Conservation (phyloP, 2,888 invertebrate genomes). For the Criorhina ranunculi region DNA sequence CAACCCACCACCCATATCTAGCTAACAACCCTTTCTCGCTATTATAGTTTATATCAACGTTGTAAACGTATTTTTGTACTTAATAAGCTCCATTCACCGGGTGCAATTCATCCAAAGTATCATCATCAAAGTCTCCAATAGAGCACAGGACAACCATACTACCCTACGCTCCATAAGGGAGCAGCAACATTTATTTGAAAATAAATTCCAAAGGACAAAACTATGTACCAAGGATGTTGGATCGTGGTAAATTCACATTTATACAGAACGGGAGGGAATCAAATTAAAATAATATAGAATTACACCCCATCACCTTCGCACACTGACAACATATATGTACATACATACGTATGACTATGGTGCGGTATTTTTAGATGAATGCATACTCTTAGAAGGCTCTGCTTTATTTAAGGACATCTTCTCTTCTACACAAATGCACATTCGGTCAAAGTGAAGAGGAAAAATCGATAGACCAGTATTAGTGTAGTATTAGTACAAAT, state of each 20-base stretch:
- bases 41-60: conserved; percentile 24
- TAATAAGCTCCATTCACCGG: conserved; percentile 62
- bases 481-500: conserved; percentile 40
- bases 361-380: conserved; percentile 48
- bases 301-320: not conserved
- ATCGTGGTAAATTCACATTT: conserved; percentile 28
- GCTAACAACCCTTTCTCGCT: not conserved
- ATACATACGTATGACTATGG: conserved; percentile 6
- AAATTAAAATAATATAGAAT: conserved; percentile 51
- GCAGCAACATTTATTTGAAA: conserved; percentile 33
- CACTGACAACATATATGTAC: not conserved
- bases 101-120: conserved; percentile 46
- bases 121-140: conserved; percentile 39
- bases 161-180: not conserved
- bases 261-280: conserved; percentile 22
- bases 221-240: not conserved
- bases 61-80: conserved; percentile 53
- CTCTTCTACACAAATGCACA: conserved; percentile 22
- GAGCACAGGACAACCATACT: not conserved
- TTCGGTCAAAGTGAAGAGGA: conserved; percentile 21
- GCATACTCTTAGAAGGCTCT: conserved; percentile 40
- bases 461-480: conserved; percentile 29
- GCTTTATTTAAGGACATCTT: conserved; percentile 35
- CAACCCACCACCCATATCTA: not conserved
- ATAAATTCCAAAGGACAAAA: conserved; percentile 29